A percentile compares a stretch with the other conserved stretches of the same genome.
Conservation (phyloP, 1,140 invertebrate species). For the Anastatus disparis region DNA sequence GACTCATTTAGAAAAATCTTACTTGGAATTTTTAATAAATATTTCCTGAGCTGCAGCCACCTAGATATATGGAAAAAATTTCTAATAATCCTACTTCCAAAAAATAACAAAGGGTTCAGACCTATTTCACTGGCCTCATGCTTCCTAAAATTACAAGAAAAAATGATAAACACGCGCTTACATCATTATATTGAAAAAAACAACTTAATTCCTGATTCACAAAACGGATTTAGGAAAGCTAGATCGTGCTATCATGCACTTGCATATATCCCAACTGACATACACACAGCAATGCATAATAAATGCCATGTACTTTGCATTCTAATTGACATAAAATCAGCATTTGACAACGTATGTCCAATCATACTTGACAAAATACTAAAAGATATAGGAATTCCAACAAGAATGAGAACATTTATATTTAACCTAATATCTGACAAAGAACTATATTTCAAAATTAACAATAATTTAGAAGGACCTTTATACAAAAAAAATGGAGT, state of each 20-base stretch:
- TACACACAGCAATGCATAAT: neutral
- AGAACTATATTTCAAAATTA: conserved; percentile 8
- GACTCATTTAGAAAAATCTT: neutral
- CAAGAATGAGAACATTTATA: conserved; percentile 15
- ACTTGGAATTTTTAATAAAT: neutral
- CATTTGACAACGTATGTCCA: conserved; percentile 31
- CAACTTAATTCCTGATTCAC: conserved; percentile 1
- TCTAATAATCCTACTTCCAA: conserved; percentile 30
- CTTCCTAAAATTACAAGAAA: conserved; percentile 16
- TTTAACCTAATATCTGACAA: conserved; percentile 1
- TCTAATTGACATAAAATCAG: conserved; percentile 36
- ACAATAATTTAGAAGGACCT: neutral
- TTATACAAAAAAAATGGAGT: conserved; percentile 16
- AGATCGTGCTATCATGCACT: conserved; percentile 29
- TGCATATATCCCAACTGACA: neutral
- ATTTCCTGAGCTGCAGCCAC: neutral
- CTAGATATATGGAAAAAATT: conserved; percentile 21
- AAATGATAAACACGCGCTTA: conserved; percentile 11
- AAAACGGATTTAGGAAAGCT: conserved; percentile 34
- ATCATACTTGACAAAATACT: conserved; percentile 2
- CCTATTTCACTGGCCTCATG: conserved; percentile 35
- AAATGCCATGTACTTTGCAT: neutral
- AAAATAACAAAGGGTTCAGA: conserved; percentile 17
- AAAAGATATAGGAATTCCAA: neutral
- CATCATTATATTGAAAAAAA: conserved; percentile 15